phyloP scores from a whole-genome alignment of 2,113 vertebrate genomes.

The Strigops habroptila region DNA sequence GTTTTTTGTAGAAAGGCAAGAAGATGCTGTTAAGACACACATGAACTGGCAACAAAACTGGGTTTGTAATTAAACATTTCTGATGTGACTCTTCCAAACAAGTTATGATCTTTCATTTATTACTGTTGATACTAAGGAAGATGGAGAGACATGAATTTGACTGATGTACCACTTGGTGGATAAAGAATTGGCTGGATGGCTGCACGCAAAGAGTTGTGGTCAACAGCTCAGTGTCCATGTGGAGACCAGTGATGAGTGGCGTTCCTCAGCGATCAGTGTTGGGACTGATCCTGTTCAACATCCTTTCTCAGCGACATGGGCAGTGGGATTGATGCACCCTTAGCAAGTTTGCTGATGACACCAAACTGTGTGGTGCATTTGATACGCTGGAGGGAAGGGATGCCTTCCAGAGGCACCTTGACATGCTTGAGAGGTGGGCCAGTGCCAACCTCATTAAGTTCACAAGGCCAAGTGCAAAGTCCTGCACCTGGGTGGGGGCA shows the following conservation, averaged over 20 bases:
- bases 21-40: not conserved
- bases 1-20: not conserved
- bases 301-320: not conserved
- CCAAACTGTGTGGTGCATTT: not conserved
- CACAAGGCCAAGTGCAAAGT: not conserved
- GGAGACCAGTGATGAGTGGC: not conserved
- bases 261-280: not conserved
- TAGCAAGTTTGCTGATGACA: not conserved
- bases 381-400: not conserved
- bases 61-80: not conserved
- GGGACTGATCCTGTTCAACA: not conserved
- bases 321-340: not conserved
- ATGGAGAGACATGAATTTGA: not conserved
- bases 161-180: not conserved
- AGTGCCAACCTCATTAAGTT: not conserved
- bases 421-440: not conserved
- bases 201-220: not conserved
- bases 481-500: not conserved
- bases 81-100: not conserved
- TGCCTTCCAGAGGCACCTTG: not conserved
- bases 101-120: not conserved
- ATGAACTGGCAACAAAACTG: not conserved
- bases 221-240: not conserved
- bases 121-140: not conserved
- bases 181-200: not conserved